A percentile compares a stretch with the other conserved stretches of the same genome.
Evolutionary conservation across 2,797 vertebrate genomes (phyloP).

Genomic region (Petrocephalus schoutedeni): DNA sequence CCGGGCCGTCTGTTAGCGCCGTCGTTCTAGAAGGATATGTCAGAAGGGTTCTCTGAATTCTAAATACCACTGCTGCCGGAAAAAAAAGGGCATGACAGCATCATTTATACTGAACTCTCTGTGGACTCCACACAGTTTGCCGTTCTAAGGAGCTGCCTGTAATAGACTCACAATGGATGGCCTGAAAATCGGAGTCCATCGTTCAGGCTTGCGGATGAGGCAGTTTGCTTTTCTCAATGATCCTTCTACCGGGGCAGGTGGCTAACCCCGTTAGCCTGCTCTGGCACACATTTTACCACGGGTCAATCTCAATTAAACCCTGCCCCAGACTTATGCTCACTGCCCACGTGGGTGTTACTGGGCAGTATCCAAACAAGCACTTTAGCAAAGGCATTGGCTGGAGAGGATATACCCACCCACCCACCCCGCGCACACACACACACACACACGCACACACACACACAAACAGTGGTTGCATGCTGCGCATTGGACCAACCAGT

Average conservation of each 20-base stretch:
- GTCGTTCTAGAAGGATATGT: background rate
- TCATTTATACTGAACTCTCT: slow-evolving; percentile 15
- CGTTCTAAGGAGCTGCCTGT: background rate
- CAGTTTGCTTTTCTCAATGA: background rate
- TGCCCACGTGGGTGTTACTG: background rate
- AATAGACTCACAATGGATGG: slow-evolving; percentile 9
- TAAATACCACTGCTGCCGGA: background rate
- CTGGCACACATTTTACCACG: background rate
- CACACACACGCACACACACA: no score
- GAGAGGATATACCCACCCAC: background rate
- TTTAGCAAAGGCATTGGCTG: background rate
- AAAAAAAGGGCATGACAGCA: slow-evolving; percentile 7
- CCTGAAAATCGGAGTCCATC: background rate
- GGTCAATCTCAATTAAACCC: slow-evolving; percentile 4
- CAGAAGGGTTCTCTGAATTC: background rate
- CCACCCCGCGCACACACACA: background rate
- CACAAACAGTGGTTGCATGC: background rate
- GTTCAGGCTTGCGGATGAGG: background rate
- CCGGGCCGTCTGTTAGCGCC: background rate
- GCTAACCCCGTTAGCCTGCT: background rate
- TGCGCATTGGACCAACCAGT: background rate
- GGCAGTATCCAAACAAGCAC: background rate
- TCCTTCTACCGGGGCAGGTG: background rate
- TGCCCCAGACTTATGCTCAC: background rate
- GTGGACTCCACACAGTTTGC: background rate